A percentile compares a stretch with the other conserved stretches of the same genome.
Conservation (phyloP, 2,113 vertebrate genomes). For the Delphinapterus leucas region DNA sequence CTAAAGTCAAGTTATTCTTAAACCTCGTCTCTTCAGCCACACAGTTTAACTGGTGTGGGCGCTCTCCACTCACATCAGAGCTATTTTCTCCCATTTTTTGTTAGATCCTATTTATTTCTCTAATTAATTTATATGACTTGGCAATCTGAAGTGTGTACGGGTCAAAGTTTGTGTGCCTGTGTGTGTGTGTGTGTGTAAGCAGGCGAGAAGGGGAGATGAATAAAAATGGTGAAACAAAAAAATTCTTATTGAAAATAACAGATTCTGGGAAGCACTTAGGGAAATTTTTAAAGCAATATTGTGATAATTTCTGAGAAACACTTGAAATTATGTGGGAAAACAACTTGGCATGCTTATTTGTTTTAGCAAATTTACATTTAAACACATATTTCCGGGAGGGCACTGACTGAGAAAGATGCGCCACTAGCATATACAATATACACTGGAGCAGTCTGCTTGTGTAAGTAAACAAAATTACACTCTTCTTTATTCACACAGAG, state of each 20-base stretch:
- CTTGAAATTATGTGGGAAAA: slow-evolving; percentile 67
- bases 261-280: slow-evolving; percentile 73
- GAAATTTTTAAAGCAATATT: slow-evolving; percentile 67
- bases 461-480: slow-evolving; percentile 55
- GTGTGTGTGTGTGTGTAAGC: not conserved
- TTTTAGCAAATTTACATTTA: slow-evolving; percentile 71
- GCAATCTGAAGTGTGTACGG: slow-evolving; percentile 34
- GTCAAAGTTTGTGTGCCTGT: not conserved
- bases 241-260: slow-evolving; percentile 54
- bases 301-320: slow-evolving; percentile 74
- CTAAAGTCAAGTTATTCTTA: slow-evolving; percentile 44
- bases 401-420: not conserved
- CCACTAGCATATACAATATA: not conserved
- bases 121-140: slow-evolving; percentile 67
- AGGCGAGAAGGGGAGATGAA: slow-evolving; percentile 12
- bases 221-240: slow-evolving; percentile 50
- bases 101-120: slow-evolving; percentile 42
- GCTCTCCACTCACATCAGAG: slow-evolving; percentile 22
- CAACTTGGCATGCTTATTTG: slow-evolving; percentile 53
- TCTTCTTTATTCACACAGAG: not conserved
- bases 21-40: not conserved
- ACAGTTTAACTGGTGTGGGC: slow-evolving; percentile 25
- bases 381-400: slow-evolving; percentile 51
- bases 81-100: not conserved
- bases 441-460: slow-evolving; percentile 33